Percentiles rank a stretch among this genome's conserved stretches.
phyloP scores from a whole-genome alignment of 2,797 vertebrate genomes.

The Botia kubotai region DNA sequence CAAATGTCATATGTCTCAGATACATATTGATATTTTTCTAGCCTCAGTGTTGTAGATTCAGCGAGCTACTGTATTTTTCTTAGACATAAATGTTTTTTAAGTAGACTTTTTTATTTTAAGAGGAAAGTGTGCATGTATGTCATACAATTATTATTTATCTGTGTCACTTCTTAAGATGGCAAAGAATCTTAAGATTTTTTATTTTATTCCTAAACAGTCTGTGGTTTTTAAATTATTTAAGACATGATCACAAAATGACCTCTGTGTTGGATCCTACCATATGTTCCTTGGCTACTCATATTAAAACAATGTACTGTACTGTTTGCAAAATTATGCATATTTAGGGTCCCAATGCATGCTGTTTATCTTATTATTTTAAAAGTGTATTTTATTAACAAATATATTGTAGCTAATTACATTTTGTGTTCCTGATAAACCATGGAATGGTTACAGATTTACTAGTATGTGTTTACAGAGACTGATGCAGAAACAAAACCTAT shows the following conservation, averaged over 20 bases:
- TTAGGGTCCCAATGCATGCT: slow-evolving; percentile 23
- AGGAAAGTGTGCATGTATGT: slow-evolving; percentile 8
- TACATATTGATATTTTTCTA: slow-evolving; percentile 3
- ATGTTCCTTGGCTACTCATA: slow-evolving; percentile 16
- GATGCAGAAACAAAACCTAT: neutral
- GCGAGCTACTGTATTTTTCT: slow-evolving; percentile 43
- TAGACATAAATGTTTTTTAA: neutral
- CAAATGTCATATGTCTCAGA: neutral
- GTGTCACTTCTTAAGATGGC: slow-evolving; percentile 10
- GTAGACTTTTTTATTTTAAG: slow-evolving; percentile 27
- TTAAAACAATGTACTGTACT: slow-evolving; percentile 42
- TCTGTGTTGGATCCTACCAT: slow-evolving; percentile 17
- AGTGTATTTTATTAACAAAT: slow-evolving; percentile 30
- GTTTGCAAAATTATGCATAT: slow-evolving; percentile 27
- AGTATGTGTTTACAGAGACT: slow-evolving; percentile 8
- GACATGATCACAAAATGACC: neutral
- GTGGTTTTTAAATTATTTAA: slow-evolving; percentile 30
- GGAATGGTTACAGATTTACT: slow-evolving; percentile 1
- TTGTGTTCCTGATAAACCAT: slow-evolving; percentile 25
- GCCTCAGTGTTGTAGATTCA: slow-evolving; percentile 33
- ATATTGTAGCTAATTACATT: slow-evolving; percentile 20
- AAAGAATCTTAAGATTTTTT: neutral
- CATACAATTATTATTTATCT: slow-evolving; percentile 34
- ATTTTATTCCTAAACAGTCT: slow-evolving; percentile 6
- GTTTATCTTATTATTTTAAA: neutral